These are phyloP conservation scores for Anser brachyrhynchus DNA, from an alignment of 2,113 vertebrate species.

Conservation along the genomic window DNA sequence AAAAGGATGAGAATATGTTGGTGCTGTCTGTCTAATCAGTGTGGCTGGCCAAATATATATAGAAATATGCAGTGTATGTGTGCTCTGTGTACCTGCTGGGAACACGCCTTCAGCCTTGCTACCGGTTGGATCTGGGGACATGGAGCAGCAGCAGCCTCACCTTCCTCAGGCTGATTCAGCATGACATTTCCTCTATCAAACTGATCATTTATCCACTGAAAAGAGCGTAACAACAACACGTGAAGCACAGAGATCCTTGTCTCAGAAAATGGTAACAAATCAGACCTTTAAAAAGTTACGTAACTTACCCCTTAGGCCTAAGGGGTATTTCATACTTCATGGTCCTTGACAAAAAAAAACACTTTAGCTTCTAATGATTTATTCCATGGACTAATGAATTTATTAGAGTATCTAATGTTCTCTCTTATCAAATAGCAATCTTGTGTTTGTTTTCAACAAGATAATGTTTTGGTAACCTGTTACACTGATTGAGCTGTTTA, in stretches of 20 bases:
- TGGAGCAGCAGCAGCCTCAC: not conserved
- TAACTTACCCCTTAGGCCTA: not conserved
- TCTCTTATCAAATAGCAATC: not conserved
- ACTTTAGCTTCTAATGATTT: not conserved
- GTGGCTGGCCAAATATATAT: rapidly evolving
- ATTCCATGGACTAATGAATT: not conserved
- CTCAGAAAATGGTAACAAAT: not conserved
- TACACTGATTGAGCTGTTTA: conserved; percentile 6
- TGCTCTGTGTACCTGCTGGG: not conserved
- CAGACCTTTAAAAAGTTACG: not conserved
- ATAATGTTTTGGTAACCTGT: not conserved
- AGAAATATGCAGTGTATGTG: rapidly evolving
- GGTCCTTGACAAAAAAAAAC: not conserved
- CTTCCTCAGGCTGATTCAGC: not conserved
- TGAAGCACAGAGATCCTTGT: not conserved
- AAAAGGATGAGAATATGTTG: not conserved
- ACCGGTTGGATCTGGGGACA: not conserved
- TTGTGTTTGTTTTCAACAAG: conserved; percentile 3
- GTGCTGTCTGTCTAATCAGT: not conserved
- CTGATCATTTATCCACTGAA: not conserved
- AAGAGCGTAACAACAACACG: not conserved
- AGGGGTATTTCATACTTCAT: not conserved
- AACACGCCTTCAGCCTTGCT: not conserved
- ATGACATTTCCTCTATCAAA: not conserved
- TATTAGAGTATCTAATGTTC: not conserved